These are phyloP conservation scores for Onychostoma macrolepis DNA, from an alignment of 2,113 vertebrate species.

Conservation along the genomic window DNA sequence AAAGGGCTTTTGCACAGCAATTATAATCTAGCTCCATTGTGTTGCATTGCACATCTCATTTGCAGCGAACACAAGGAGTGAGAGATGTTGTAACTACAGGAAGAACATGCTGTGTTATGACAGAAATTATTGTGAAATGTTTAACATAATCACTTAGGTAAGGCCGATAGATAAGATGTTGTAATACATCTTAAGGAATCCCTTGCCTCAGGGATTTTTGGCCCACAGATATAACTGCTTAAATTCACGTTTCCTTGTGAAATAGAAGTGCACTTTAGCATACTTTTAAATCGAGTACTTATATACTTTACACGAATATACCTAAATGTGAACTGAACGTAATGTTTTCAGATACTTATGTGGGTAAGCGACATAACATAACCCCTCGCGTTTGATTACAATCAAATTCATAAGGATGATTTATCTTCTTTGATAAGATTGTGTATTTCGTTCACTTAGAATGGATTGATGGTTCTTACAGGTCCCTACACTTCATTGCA, in stretches of 20 bases:
- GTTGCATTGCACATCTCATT: not conserved
- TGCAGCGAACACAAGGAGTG: not conserved
- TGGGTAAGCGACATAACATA: too few species aligned
- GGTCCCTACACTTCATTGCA: too few species aligned
- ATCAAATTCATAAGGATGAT: too few species aligned
- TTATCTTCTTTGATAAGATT: too few species aligned
- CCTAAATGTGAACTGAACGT: not conserved
- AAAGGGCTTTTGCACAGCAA: not conserved
- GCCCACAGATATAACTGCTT: not conserved
- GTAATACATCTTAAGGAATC: not conserved
- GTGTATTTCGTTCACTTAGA: too few species aligned
- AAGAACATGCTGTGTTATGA: not conserved
- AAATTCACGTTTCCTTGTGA: not conserved
- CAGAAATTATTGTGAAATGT: conserved; percentile 17
- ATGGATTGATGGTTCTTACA: too few species aligned
- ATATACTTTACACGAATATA: not conserved
- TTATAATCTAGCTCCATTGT: not conserved
- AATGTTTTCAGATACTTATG: not conserved
- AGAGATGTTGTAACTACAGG: not conserved
- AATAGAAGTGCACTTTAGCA: not conserved
- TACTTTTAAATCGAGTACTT: not conserved
- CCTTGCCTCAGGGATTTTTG: not conserved
- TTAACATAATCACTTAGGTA: conserved; percentile 6
- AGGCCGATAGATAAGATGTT: conserved; percentile 10
- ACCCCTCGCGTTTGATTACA: too few species aligned